Conservation (phyloP, 2,888 invertebrate species). For the Caprella mutica region DNA sequence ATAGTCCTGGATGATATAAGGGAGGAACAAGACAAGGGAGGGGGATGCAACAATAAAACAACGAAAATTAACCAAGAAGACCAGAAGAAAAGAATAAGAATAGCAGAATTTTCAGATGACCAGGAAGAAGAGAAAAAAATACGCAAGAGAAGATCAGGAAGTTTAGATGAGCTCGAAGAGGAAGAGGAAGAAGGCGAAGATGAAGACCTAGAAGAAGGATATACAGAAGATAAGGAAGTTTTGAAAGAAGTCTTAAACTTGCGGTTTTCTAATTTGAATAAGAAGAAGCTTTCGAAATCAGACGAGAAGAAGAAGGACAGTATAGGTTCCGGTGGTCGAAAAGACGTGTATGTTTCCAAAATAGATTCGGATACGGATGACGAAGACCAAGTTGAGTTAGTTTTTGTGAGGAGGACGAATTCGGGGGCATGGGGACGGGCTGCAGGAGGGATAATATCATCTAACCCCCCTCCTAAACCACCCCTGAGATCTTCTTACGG, state of each 20-base stretch:
- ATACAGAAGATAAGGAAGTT: constrained; percentile 7
- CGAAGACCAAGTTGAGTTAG: constrained; percentile 4
- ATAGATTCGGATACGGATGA: constrained; percentile 7
- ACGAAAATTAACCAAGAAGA: constrained; percentile 1
- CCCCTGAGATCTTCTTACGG: neutral
- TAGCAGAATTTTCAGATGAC: constrained; percentile 1
- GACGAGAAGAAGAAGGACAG: constrained; percentile 2
- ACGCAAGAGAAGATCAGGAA: constrained; percentile 1
- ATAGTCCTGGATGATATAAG: constrained; percentile 11
- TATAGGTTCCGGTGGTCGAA: neutral
- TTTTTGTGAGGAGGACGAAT: constrained; percentile 1
- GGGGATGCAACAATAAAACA: neutral
- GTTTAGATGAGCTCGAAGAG: neutral
- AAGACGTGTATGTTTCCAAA: neutral
- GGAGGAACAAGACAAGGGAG: constrained; percentile 6
- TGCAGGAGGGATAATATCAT: constrained; percentile 7
- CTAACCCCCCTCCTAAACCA: constrained; percentile 2
- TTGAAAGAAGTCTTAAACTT: constrained; percentile 8
- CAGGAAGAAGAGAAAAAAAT: neutral
- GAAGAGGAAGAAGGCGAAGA: constrained; percentile 10
- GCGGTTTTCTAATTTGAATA: constrained; percentile 5
- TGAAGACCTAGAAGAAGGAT: constrained; percentile 12
- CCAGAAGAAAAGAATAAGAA: neutral
- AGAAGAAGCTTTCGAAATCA: neutral
- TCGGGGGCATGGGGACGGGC: constrained; percentile 8